Base-by-base conservation (phyloP, 2,888 invertebrate genomes). In the Melipona bicolor region DNA sequence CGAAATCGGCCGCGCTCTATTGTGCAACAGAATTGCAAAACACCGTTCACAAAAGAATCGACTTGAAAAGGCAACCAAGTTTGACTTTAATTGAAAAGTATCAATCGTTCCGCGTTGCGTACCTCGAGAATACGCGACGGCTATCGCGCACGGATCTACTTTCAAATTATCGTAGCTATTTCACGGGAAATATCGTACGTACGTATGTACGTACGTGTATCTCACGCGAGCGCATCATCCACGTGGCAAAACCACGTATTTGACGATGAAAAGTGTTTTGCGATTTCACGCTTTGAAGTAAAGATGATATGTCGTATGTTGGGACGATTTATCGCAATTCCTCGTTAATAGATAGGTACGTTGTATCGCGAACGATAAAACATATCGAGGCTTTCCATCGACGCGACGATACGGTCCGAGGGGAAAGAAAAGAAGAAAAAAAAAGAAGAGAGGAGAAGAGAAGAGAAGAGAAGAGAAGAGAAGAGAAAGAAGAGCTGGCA, bases 271-370 rank as follows among this genome's bases (percentile, higher is more conserved):
- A 71, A 73, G 83, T 71, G 83, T 79, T 84, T 84, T 77, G 68
- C 81, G 83, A 87, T 89, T 91, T 90, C 88, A 90, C 85, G 85
- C 82, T 80, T 71, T 73, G 77, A 76, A 90, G 88, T 88, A 89
- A 88, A 74, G 86, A 83, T 82, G 81, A 88, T 86, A 83, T 17
- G 17, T 62, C 79, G 81, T 36, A 64, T 73, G 69, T 50, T 77
- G 61, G 19, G 78, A 49, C 61, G 68, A 62, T 73, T 43, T 43
- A 43, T 43, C 43, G 43, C 43, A 43, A 62, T 62, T 67, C 77
- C 71, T 59, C 32, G 70, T 59, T 43, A 43, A 43, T 43, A 43
- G 77, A 80, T 36, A 77, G n/a, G n/a, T n/a, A 24, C 65, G 54
- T 50, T 61, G 61, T 52, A 36, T 72, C 64, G 62, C 15, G 11